A percentile compares a stretch with the other conserved stretches of the same genome.
phyloP scores from a whole-genome alignment of 2,888 invertebrate species.

The Xestia ashworthii region DNA sequence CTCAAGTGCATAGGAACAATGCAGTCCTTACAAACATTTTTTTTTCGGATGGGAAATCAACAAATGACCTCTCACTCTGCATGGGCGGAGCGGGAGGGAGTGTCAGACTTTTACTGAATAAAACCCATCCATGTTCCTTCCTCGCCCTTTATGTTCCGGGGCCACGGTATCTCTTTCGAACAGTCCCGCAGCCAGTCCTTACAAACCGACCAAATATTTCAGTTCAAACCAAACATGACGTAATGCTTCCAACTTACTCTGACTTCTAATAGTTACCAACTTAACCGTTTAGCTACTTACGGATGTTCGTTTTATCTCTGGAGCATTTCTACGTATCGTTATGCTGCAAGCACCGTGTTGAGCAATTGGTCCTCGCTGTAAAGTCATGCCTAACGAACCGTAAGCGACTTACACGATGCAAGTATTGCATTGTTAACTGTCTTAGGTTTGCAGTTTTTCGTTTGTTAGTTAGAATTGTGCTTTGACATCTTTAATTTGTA shows the following conservation, averaged over 20 bases:
- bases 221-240: slow-evolving; percentile 7
- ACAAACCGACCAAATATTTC: background rate
- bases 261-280: background rate
- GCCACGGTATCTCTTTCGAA: too few relatives aligned
- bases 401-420: slow-evolving; percentile 46
- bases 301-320: slow-evolving; percentile 29
- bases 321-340: slow-evolving; percentile 35
- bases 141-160: too few relatives aligned
- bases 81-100: too few relatives aligned
- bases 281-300: slow-evolving; percentile 20
- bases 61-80: too few relatives aligned
- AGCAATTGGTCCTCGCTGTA: slow-evolving; percentile 65
- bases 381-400: slow-evolving; percentile 55
- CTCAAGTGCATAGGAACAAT: too few relatives aligned
- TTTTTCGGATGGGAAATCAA: too few relatives aligned
- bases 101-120: too few relatives aligned
- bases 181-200: background rate
- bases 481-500: background rate
- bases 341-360: slow-evolving; percentile 6
- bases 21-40: too few relatives aligned
- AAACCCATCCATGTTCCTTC: too few relatives aligned
- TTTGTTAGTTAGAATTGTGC: slow-evolving; percentile 2
- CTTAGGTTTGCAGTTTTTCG: slow-evolving; percentile 19
- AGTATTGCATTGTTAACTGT: slow-evolving; percentile 51
- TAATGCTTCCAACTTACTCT: background rate